Evolutionary conservation across 2,888 invertebrate genomes (phyloP), one percentile per base, ranked within the genome.

Genomic region (Boloria selene): DNA sequence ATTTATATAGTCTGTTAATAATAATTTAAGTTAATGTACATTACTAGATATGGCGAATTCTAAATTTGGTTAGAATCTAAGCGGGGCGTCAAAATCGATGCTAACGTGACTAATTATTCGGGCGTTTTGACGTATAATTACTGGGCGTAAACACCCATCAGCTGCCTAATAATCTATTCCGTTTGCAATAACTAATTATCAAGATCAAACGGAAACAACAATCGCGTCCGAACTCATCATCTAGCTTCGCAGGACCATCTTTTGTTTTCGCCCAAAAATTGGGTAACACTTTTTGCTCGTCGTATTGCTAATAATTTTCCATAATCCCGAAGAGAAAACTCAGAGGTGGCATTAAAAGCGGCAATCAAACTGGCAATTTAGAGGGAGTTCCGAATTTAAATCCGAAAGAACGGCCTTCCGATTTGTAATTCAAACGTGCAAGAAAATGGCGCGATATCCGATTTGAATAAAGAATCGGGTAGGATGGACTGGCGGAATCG

Each of bases 401-500:
- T 83, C 81, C 77, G 78, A 86, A 88, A 88, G 87, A 86, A 86
- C 85, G 78, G 81, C 79, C 80, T 83, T 85, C 86, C 87, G 88
- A 90, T 90, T 89, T 88, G 90, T 85, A 87, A 88, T 90, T 86
- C 90, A 88, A 90, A 90, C 87, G 84, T 87, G 82, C 81, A 82
- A 86, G 86, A 85, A 83, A 86, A 84, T 80, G 85, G 82, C 81
- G 78, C 80, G 78, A 81, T 86, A 83, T 84, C 81, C 81, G 85
- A 86, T 88, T 88, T 87, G 82, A 87, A 87, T 87, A 85, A 85
- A 80, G 80, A 81, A 83, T 78, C 78, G 74, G 70, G 68, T 59
- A 72, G 54, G 65, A 69, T 42, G 65, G 66, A 65, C 68, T 60
- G 59, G 42, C 31, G 52, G 62, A 61, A 69, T 61, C 61, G 65